These are phyloP conservation scores for Trissonchulus latispiculum DNA, from an alignment of 2,888 invertebrate genomes.

Conservation along the genomic window DNA sequence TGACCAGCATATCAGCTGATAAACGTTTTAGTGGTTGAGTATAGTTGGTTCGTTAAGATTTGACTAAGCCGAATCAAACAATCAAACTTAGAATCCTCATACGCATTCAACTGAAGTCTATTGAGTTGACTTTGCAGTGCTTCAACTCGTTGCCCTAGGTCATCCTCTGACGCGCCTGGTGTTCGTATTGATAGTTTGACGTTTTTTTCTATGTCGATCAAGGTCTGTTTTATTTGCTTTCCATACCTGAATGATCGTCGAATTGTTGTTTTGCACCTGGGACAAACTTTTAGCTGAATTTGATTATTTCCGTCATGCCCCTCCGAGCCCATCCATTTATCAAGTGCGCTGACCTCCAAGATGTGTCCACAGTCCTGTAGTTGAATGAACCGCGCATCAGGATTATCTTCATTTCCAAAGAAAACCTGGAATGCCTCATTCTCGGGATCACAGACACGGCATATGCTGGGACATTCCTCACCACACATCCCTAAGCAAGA, in stretches of 20 bases:
- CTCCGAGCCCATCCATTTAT: constrained; percentile 14
- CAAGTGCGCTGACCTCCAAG: constrained; percentile 44
- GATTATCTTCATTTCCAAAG: constrained; percentile 52
- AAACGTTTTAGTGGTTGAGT: neutral
- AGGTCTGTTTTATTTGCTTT: constrained; percentile 49
- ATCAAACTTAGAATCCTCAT: too few relatives aligned
- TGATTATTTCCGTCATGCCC: too few relatives aligned
- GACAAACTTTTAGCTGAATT: constrained; percentile 25
- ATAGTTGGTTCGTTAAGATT: neutral
- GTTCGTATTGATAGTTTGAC: constrained; percentile 32
- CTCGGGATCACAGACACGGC: constrained; percentile 51
- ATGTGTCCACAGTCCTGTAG: constrained; percentile 42
- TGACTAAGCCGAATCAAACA: too few relatives aligned
- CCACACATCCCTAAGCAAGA: constrained; percentile 62
- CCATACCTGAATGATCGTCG: constrained; percentile 54
- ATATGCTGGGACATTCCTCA: constrained; percentile 57
- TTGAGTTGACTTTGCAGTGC: neutral
- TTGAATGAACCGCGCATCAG: constrained; percentile 46
- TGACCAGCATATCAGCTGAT: neutral
- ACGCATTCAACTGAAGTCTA: neutral
- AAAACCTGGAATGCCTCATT: constrained; percentile 36
- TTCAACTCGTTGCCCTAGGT: neutral
- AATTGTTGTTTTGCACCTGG: constrained; percentile 54
- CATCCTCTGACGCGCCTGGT: constrained; percentile 31
- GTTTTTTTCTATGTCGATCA: constrained; percentile 40